Evolutionary conservation across 2,888 invertebrate genomes (phyloP), one percentile per base, ranked within the genome.

Genomic region (Orthosia gracilis): DNA sequence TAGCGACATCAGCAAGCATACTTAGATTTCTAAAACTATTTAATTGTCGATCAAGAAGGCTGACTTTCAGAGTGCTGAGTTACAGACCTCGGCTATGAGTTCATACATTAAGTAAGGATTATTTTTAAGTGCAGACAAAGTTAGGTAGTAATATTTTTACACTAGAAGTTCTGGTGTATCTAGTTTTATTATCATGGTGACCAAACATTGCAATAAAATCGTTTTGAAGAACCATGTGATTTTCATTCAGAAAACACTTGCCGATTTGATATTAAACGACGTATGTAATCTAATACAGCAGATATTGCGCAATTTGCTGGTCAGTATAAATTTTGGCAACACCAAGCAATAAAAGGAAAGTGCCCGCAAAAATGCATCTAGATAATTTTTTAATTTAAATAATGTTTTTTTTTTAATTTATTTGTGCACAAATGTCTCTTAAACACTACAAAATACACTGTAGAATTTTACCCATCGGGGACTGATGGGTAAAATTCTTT

Each of bases 61-160:
- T 79, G 73, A 80, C 63, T 69, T 70, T 63, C 75, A 64, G 54
- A 80, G 63, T 70, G 69, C 72, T 66, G 76, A 68, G 69, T 74
- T 57, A 64, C 17, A 57, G 55, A 63, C 61, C 67, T 83, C 78
- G 13, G 78, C 82, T 74, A 83, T 69, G 64, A 85, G 50, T 73
- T 82, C 49, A 23, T 85, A 63, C 31, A 52, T 71, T 71, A 73
- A n/a, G 21, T 66, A 72, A 83, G 65, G 55, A 67, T 77, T 85
- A 80, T 73, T 78, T 76, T 85, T 79, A 84, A 83, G 79, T 70
- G 62, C 83, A 72, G 81, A 81, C 79, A 80, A 82, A 74, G 64
- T 73, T 80, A 83, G 62, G 31, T 83, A 63, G 73, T 78, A 70
- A 69, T 75, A 69, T 76, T 73, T 66, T 57, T 62, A 73, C 69